phyloP scores from a whole-genome alignment of 1,140 invertebrate species.

The Drosophila lacertosa region DNA sequence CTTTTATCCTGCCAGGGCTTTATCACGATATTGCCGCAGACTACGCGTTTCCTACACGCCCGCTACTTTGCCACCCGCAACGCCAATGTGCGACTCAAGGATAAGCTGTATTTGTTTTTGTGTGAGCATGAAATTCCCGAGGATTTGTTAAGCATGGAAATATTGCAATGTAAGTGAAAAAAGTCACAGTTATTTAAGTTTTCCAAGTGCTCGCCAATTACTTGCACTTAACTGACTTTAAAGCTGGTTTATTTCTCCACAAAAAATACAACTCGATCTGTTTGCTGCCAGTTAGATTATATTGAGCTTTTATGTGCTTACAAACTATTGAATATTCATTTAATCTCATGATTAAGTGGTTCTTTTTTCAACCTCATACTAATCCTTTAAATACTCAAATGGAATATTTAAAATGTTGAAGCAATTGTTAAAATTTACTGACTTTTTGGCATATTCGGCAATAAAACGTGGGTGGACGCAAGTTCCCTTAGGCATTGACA shows the following conservation, averaged over 20 bases:
- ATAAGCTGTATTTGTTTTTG: conserved; percentile 76
- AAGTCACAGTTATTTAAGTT: not conserved
- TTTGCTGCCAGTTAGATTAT: no score
- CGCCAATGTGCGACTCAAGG: conserved; percentile 71
- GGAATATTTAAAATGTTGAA: conserved; percentile 24
- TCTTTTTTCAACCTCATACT: not conserved
- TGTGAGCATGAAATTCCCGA: conserved; percentile 69
- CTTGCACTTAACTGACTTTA: not conserved
- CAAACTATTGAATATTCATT: no score
- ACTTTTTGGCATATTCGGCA: conserved; percentile 36
- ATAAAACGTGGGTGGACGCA: conserved; percentile 27
- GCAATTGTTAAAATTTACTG: conserved; percentile 54
- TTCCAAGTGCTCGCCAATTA: not conserved
- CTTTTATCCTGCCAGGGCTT: conserved; percentile 52
- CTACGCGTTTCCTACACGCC: conserved; percentile 60
- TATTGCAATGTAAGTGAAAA: conserved; percentile 78
- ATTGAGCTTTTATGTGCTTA: no score
- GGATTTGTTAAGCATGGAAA: conserved; percentile 55
- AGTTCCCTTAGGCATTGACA: conserved; percentile 40
- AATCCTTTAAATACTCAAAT: conserved; percentile 3
- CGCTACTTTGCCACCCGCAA: conserved; percentile 78
- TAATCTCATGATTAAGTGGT: not conserved
- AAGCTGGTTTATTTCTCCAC: not conserved
- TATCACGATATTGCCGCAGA: conserved; percentile 66
- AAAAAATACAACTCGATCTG: no score